A percentile compares a stretch with the other conserved stretches of the same genome.
Conservation (phyloP, 2,797 vertebrate genomes). For the Hoplostethus mediterraneus region DNA sequence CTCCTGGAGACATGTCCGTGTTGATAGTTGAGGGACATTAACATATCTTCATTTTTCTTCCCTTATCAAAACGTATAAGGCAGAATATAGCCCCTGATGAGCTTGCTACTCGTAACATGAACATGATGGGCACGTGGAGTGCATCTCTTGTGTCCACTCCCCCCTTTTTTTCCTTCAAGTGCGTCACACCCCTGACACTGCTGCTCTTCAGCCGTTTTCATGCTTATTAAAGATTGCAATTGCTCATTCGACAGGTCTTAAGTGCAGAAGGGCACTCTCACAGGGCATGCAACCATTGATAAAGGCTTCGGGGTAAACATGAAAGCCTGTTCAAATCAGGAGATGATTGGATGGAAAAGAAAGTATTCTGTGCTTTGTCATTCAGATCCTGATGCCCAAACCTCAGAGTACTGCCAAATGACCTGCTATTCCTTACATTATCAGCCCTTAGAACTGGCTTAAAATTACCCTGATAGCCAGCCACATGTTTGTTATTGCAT, state of each 20-base stretch:
- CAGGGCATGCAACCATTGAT: conserved; percentile 9
- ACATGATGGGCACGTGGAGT: not conserved
- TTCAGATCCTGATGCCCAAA: conserved; percentile 28
- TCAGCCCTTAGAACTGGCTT: conserved; percentile 49
- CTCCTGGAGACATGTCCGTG: conserved; percentile 11
- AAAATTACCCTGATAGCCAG: conserved; percentile 51
- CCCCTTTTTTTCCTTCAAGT: conserved; percentile 59
- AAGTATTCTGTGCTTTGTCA: conserved; percentile 45
- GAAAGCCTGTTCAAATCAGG: conserved; percentile 58
- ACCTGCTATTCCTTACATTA: conserved; percentile 36
- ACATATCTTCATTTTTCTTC: not conserved
- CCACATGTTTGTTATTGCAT: conserved; percentile 63
- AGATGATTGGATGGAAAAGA: conserved; percentile 68
- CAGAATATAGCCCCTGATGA: not conserved
- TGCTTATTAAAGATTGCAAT: conserved; percentile 72
- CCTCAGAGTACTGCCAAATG: conserved; percentile 31
- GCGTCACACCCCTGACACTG: conserved; percentile 45
- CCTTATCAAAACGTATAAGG: not conserved
- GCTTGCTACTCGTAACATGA: not conserved
- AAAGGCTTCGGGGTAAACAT: conserved; percentile 19
- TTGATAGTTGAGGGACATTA: conserved; percentile 1
- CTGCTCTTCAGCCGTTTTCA: conserved; percentile 67
- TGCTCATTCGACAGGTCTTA: conserved; percentile 63
- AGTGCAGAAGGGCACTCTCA: conserved; percentile 54
- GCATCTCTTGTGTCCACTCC: conserved; percentile 20